Base-by-base conservation (phyloP, 2,888 invertebrate genomes). In the Phyllotreta striolata region DNA sequence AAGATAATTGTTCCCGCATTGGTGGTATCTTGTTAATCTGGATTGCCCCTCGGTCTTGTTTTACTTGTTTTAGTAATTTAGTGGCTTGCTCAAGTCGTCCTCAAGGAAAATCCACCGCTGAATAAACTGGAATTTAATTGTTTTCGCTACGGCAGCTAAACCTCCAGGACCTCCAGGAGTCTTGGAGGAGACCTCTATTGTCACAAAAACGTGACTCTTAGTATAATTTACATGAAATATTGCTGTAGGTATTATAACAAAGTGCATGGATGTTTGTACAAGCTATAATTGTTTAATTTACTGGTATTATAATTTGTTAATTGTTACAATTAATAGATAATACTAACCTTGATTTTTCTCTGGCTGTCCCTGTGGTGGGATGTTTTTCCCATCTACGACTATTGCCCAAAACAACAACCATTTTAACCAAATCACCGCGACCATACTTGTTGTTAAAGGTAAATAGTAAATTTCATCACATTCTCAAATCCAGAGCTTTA, bases 1-100 rank as follows among this genome's bases (percentile, higher is more conserved):
- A 56, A 56, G 56, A 56, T 56, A 56, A 62, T 62, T 62, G 49
- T 55, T 7, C 41, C 24, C 43, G 51, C 35, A 55, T 39, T 49
- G 56, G n/a, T 35, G 43, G 51, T 51, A 62, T 62, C 62, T 62
- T 59, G 55, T 63, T 55, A 63, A 63, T 59, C 63, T 59, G 24
- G 40, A 63, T 63, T 63, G 55, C 58, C 55, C 63, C 10, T 40
- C 44, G 64, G 64, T 60, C 64, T 51, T 55, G 51, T 64, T 55
- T 43, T 39, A 38, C 62, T 47, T 47, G 40, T 62, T 49, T 24
- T 41, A 37, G 64, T 55, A 62, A 60, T 64, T 60, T 64, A 64
- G 51, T 60, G 64, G 43, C 39, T 55, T 47, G 55, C 44, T 44
- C 55, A 55, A 59, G 59, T 63, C 43, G 52, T 55, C 44, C 51